These are phyloP conservation scores for Hypomesus transpacificus DNA, from an alignment of 2,113 vertebrate genomes.

Conservation along the genomic window DNA sequence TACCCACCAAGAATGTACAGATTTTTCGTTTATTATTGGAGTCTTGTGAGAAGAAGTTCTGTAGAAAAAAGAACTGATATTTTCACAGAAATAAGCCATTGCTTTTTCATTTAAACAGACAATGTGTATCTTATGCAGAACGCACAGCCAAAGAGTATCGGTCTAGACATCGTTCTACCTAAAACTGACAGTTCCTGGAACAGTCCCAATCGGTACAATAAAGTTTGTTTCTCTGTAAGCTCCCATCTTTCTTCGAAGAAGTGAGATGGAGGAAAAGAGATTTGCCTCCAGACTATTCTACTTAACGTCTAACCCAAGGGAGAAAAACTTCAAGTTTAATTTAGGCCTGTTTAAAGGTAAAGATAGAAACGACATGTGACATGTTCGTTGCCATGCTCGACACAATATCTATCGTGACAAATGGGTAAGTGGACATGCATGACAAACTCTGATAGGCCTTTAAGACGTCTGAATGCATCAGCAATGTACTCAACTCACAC, in stretches of 20 bases:
- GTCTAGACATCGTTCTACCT: too few species aligned
- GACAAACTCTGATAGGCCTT: conserved; percentile 1
- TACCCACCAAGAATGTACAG: too few species aligned
- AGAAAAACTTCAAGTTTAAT: neutral
- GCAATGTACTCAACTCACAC: neutral
- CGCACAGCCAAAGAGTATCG: too few species aligned
- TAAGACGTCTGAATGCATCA: conserved; percentile 13
- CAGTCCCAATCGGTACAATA: too few species aligned
- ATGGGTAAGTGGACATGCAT: neutral
- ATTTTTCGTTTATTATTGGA: too few species aligned
- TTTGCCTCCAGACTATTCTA: neutral
- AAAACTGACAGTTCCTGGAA: neutral
- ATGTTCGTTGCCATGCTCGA: neutral
- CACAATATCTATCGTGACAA: neutral
- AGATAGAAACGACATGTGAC: neutral
- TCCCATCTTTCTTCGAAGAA: neutral
- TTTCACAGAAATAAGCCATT: too few species aligned
- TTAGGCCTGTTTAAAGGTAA: neutral
- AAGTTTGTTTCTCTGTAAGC: too few species aligned
- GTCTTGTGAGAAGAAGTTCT: too few species aligned
- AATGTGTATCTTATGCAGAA: too few species aligned
- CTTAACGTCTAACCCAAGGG: neutral
- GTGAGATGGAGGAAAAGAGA: neutral
- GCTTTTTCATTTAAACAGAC: too few species aligned
- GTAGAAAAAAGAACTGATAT: too few species aligned